phyloP scores from a whole-genome alignment of 2,113 vertebrate species.

The Corythornis cristatus region DNA sequence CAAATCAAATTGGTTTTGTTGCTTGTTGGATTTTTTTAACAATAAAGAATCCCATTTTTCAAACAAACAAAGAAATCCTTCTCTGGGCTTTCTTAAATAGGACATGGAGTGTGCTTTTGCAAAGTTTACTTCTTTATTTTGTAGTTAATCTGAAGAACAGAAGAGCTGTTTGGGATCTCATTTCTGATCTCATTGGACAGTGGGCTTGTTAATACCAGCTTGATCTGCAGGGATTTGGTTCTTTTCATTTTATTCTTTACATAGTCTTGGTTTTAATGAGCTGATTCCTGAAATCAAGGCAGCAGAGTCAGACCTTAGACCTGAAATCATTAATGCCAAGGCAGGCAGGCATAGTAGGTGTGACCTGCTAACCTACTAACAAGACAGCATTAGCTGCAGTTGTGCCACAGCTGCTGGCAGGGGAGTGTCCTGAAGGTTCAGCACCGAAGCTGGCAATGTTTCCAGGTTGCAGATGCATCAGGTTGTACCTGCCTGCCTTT shows the following conservation, averaged over 20 bases:
- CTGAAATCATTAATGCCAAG: background rate
- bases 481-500: background rate
- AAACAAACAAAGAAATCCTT: background rate
- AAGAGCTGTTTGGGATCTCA: background rate
- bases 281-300: background rate
- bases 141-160: background rate
- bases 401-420: background rate
- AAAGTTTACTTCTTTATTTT: background rate
- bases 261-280: background rate
- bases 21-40: background rate
- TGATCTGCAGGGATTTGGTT: background rate
- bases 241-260: background rate
- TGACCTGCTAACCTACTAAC: background rate
- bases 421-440: background rate
- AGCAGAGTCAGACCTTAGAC: background rate
- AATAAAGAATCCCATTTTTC: background rate
- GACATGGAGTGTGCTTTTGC: background rate
- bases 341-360: background rate
- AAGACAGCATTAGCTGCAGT: background rate
- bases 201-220: background rate
- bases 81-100: background rate
- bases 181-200: background rate
- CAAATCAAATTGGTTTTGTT: background rate
- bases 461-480: background rate
- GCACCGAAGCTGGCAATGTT: background rate